Percentiles rank a stretch among this genome's conserved stretches.
These are phyloP conservation scores for Hermodice carunculata DNA, from an alignment of 2,888 invertebrate species.

Conservation along the genomic window DNA sequence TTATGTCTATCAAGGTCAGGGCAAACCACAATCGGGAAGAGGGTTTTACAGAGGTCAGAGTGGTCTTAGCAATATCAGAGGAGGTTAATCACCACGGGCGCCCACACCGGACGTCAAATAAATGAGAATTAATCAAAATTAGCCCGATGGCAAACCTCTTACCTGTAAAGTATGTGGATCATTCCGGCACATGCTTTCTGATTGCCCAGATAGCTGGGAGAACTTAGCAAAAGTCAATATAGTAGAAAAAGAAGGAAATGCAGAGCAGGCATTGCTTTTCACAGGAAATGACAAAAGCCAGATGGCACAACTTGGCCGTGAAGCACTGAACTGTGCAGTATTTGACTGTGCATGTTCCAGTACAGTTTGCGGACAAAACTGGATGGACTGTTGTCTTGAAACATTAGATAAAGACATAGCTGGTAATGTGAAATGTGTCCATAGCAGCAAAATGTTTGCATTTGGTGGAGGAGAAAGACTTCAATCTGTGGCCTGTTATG, in stretches of 20 bases:
- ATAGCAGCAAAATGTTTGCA: background rate
- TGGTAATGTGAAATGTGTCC: background rate
- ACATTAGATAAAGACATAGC: background rate
- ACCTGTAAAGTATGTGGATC: constrained; percentile 34
- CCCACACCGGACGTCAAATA: too few relatives aligned
- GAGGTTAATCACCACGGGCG: too few relatives aligned
- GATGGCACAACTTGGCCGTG: background rate
- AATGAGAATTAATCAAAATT: background rate
- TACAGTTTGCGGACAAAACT: constrained; percentile 18
- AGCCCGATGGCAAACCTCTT: constrained; percentile 23
- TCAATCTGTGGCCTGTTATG: background rate
- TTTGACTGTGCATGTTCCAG: constrained; percentile 24
- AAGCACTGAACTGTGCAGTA: constrained; percentile 19
- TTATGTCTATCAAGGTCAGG: too few relatives aligned
- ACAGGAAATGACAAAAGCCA: constrained; percentile 2
- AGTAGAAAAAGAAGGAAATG: too few relatives aligned
- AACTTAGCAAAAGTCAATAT: constrained; percentile 30
- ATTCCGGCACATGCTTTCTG: constrained; percentile 28
- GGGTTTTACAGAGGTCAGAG: background rate
- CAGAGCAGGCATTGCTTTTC: constrained; percentile 1
- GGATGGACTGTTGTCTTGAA: constrained; percentile 17
- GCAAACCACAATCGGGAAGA: background rate
- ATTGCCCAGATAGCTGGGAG: constrained; percentile 37
- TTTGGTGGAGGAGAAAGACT: constrained; percentile 10
- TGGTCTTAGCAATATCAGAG: background rate